A percentile compares a stretch with the other conserved stretches of the same genome.
These are phyloP conservation scores for Mythimna impura DNA, from an alignment of 2,888 invertebrate species.

Conservation along the genomic window DNA sequence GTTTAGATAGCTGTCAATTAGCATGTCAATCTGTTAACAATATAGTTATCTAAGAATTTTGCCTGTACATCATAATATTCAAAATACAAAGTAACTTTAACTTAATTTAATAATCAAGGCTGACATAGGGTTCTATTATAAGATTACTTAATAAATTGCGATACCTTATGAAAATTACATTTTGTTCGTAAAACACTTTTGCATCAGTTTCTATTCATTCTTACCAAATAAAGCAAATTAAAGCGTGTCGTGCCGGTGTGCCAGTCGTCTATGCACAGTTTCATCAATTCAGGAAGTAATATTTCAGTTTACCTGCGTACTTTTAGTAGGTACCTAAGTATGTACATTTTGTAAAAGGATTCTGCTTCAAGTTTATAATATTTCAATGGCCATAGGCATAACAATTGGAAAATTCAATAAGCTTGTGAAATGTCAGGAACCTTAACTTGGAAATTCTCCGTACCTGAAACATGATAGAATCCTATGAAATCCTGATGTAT, in stretches of 20 bases:
- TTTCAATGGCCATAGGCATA: not conserved
- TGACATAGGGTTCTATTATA: conserved; percentile 66
- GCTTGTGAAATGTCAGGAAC: not conserved
- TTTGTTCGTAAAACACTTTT: not conserved
- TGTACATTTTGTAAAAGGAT: not conserved
- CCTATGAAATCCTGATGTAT: conserved; percentile 68
- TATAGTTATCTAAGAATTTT: conserved; percentile 58
- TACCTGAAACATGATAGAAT: conserved; percentile 59
- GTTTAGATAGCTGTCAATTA: conserved; percentile 87
- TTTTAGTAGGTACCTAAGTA: not conserved
- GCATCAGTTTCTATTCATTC: conserved; percentile 20
- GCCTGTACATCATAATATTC: conserved; percentile 60
- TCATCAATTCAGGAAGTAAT: not conserved
- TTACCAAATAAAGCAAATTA: conserved; percentile 2
- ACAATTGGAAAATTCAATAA: not conserved
- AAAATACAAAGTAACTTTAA: conserved; percentile 61
- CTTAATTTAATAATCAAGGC: conserved; percentile 57
- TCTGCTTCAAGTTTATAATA: conserved; percentile 1
- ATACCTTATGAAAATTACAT: conserved; percentile 22
- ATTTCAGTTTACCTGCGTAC: not conserved
- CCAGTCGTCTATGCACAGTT: not conserved
- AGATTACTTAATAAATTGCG: conserved; percentile 11
- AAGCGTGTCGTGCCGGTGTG: not conserved
- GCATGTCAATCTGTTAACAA: conserved; percentile 79
- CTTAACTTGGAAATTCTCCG: not conserved